Percentiles rank a stretch among this genome's conserved stretches.
These are phyloP conservation scores for Mustela erminea DNA, from an alignment of 2,797 vertebrate species.

Conservation along the genomic window DNA sequence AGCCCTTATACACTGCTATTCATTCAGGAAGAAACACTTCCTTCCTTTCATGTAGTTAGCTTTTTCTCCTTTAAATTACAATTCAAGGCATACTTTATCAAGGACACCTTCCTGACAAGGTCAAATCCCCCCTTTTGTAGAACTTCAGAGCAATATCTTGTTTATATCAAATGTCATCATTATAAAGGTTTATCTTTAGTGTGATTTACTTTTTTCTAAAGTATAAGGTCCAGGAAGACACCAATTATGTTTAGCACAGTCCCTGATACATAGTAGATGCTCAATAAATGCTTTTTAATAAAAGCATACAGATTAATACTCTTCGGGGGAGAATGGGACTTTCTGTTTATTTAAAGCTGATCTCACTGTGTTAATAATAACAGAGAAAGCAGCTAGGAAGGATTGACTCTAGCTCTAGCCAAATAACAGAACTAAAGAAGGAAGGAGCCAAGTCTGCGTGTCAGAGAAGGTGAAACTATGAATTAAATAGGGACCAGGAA, in stretches of 20 bases:
- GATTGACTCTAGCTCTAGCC: not conserved
- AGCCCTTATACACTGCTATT: not conserved
- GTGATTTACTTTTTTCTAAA: constrained; percentile 22
- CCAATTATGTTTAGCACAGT: not conserved
- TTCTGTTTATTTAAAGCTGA: constrained; percentile 36
- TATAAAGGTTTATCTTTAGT: constrained; percentile 14
- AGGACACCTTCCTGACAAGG: not conserved
- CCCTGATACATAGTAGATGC: not conserved
- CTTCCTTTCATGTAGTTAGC: constrained; percentile 16
- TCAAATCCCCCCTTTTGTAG: not conserved
- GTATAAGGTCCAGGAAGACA: not conserved
- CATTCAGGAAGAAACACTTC: not conserved
- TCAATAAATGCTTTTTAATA: not conserved
- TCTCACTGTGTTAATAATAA: not conserved
- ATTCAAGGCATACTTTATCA: constrained; percentile 26
- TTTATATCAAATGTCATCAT: constrained; percentile 26
- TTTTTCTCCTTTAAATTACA: constrained; percentile 12
- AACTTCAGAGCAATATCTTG: not conserved
- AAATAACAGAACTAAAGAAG: not conserved
- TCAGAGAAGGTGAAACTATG: constrained; percentile 9
- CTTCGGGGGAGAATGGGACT: not conserved
- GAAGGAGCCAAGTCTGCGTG: not conserved
- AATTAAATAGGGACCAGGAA: constrained; percentile 11
- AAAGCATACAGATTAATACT: not conserved
- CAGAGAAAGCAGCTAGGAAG: not conserved